Conservation (phyloP, 2,888 invertebrate genomes). For the Agrotis puta region DNA sequence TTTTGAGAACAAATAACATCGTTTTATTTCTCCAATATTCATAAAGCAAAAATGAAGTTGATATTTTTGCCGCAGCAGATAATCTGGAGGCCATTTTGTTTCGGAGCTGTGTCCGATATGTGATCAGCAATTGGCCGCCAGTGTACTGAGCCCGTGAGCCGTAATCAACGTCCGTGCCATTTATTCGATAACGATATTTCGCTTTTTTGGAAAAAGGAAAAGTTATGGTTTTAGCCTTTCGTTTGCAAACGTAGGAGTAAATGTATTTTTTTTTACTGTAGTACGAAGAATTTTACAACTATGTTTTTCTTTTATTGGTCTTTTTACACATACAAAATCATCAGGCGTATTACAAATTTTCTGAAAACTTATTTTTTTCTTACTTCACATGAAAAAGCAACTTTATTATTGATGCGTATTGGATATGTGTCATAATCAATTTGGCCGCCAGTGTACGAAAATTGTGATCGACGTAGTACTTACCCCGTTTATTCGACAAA, state of each 20-base stretch:
- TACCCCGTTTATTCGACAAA: constrained; percentile 1
- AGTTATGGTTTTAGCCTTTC: constrained; percentile 42
- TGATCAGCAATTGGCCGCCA: constrained; percentile 69
- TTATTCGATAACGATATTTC: constrained; percentile 61
- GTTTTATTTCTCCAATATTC: constrained; percentile 56
- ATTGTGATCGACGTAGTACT: constrained; percentile 17
- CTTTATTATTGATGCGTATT: constrained; percentile 10
- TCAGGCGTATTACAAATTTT: no score
- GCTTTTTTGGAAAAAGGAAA: constrained; percentile 47
- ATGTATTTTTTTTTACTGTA: constrained; percentile 11
- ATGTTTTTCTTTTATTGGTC: no score
- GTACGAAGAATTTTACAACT: no score
- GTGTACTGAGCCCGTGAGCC: constrained; percentile 65
- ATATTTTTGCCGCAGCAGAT: constrained; percentile 62
- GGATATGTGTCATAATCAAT: constrained; percentile 47
- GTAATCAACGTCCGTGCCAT: constrained; percentile 63
- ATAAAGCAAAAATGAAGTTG: constrained; percentile 62
- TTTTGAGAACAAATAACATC: constrained; percentile 50
- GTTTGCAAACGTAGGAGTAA: constrained; percentile 7
- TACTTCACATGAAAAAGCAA: neutral
- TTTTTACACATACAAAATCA: no score
- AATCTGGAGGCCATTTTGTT: constrained; percentile 61
- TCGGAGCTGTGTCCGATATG: constrained; percentile 59
- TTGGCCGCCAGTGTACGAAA: constrained; percentile 25
- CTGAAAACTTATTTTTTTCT: no score